Base-by-base conservation (phyloP, 2,797 vertebrate genomes). In the Acanthornis magna region DNA sequence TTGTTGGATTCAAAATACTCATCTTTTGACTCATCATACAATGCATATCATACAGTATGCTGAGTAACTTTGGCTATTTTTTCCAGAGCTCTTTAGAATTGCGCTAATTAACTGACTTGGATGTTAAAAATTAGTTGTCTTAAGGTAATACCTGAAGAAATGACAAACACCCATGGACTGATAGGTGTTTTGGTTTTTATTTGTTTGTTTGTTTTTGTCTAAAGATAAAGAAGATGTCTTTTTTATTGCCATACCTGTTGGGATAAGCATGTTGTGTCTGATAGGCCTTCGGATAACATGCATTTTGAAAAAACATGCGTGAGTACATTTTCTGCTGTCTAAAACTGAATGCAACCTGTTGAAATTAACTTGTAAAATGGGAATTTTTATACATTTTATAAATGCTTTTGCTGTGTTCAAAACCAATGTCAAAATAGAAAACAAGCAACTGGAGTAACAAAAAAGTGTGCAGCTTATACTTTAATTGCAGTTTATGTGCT, bases 181-280 rank as follows among this genome's bases (percentile, higher is more conserved):
- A 76, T 57, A 25, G 6, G 29, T 62, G 50, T 10, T 50, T 53
- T 58, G 4, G 1, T 20, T 62, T 47, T 10, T 45, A 13, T 76
- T 81, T 32, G 11, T 83, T 53, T 40, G 48, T 51, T 61, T 48
- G 86, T 54, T 54, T 43, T 15, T 30, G 34, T 74, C 53, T 63
- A 27, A 95, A 98, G 98, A 94, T 90, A 23, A 86, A 86, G 77
- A 95, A 36, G 97, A 98, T 51, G 38, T 96, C 36, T 13, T 96
- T 74, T 51, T 96, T 36, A 50, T 97, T 73, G 75, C 62, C 50
- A 13, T 94, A 30, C 63, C 95, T 8, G 9, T 96, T 89, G 97
- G 96, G 93, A 74, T 97, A 47, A 85, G 96, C 68, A 89, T 98
- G 74, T 43, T 98, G n/a, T 71, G 96, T 26, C 61, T 98, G 10